A percentile compares a stretch with the other conserved stretches of the same genome.
Evolutionary conservation across 2,888 invertebrate genomes (phyloP).

Genomic region (Thymelicus lineola): DNA sequence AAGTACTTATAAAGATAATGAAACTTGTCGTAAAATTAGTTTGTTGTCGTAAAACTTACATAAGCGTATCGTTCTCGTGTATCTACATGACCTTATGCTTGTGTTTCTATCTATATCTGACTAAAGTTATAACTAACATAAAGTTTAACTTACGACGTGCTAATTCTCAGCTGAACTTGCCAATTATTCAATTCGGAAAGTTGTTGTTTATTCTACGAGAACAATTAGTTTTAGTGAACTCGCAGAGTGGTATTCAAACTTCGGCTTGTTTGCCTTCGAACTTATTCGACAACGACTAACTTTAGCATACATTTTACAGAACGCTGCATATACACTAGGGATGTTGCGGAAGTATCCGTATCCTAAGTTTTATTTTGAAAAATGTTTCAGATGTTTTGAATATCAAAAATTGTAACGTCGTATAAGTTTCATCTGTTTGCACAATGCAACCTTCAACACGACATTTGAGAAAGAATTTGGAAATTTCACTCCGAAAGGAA

Average conservation of each 20-base stretch:
- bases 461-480: no score
- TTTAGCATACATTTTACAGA: conserved; percentile 33
- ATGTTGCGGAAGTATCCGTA: background rate
- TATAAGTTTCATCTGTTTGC: background rate
- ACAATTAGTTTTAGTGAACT: conserved; percentile 41
- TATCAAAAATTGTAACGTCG: background rate
- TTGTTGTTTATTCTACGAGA: conserved; percentile 37
- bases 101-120: conserved; percentile 6
- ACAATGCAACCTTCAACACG: no score
- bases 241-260: conserved; percentile 38
- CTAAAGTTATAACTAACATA: background rate
- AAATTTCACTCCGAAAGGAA: no score
- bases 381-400: background rate
- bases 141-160: conserved; percentile 33
- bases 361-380: background rate
- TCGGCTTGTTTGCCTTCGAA: conserved; percentile 38
- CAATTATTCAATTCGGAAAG: conserved; percentile 41
- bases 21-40: no score
- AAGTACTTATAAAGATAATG: no score
- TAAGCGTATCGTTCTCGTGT: no score
- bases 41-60: no score
- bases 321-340: conserved; percentile 1
- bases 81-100: background rate
- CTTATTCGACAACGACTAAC: conserved; percentile 37
- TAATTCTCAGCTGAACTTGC: conserved; percentile 36